Percentiles rank a stretch among this genome's conserved stretches.
Evolutionary conservation across 2,888 invertebrate genomes (phyloP).

Genomic region (Pachymerium ferrugineum): DNA sequence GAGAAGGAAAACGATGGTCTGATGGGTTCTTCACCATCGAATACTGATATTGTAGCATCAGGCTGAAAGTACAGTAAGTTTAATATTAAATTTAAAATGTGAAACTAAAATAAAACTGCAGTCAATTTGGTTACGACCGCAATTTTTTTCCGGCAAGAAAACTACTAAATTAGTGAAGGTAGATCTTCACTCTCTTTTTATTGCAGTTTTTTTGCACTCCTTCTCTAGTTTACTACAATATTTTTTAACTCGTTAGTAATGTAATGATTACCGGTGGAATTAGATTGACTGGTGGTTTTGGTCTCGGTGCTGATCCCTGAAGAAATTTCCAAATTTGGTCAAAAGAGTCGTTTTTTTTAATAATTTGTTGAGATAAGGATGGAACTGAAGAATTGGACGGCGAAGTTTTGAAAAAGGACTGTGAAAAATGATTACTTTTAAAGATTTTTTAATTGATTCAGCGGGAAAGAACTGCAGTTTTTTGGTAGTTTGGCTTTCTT

Average conservation of each 20-base stretch:
- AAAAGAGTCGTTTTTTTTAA: neutral
- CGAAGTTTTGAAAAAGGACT: neutral
- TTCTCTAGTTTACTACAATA: no score
- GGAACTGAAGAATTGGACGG: neutral
- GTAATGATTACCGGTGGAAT: conserved; percentile 1
- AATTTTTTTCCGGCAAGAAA: no score
- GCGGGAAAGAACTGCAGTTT: neutral
- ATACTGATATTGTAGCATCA: neutral
- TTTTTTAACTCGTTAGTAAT: no score
- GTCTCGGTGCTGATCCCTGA: neutral
- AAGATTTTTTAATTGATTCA: no score
- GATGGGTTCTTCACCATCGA: neutral
- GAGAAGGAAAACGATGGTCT: neutral
- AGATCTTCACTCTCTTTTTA: no score
- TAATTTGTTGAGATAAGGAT: neutral
- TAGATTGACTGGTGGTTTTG: neutral
- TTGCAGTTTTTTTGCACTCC: no score
- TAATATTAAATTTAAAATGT: neutral
- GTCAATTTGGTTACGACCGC: no score
- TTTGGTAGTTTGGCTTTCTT: no score
- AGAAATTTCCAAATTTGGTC: neutral
- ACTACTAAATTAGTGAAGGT: no score
- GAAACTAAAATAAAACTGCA: no score
- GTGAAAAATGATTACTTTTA: no score
- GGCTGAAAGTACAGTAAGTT: neutral